Base-by-base conservation (phyloP, 2,797 vertebrate genomes). In the Notolabrus celidotus region DNA sequence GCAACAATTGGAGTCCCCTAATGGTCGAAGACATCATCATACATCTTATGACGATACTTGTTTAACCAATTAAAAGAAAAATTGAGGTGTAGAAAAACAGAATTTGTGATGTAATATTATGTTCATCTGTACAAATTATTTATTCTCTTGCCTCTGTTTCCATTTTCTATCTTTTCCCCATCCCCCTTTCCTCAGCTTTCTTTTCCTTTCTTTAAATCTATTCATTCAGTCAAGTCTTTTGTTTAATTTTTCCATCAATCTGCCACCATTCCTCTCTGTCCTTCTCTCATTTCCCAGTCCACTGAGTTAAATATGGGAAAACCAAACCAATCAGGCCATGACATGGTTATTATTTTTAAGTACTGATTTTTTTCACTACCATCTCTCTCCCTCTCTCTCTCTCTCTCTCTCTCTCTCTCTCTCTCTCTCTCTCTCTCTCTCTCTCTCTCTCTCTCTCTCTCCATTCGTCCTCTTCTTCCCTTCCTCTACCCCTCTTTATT, bases 331-430 rank as follows among this genome's bases (percentile, higher is more conserved):
- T 86, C 88, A 90, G 84, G 85, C 88, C 88, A 83, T 87, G 87
- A 88, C 88, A 81, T 86, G 82, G 82, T 91, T 90, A 89, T 90
- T 88, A 91, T 90, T 89, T 87, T 88, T 86, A 87, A 89, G 82
- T 72, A 76, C 74, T 46, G 63, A 67, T 70, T 88, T 83, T 69
- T 82, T 79, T 63, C 7, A 73, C 68, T 80, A 83, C 66, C 20
- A 65, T 61, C 71, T 76, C 45, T 57, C 64, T 15, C 64, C 60
- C 43, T 39, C 14, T 38, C 36, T 38, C 36, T 38, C 36, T 38
- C 36, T 38, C 36, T 38, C 11, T 61, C 68, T 76, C 54, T 57
- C 64, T 16, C 64, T 60, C 43, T 39, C 5, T 2, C 17, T 42
- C 41, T 38, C 36, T 38, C 36, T 38, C 36, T 38, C 11, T 83